Conservation (phyloP, 2,888 invertebrate genomes). For the Ellobium chinense region DNA sequence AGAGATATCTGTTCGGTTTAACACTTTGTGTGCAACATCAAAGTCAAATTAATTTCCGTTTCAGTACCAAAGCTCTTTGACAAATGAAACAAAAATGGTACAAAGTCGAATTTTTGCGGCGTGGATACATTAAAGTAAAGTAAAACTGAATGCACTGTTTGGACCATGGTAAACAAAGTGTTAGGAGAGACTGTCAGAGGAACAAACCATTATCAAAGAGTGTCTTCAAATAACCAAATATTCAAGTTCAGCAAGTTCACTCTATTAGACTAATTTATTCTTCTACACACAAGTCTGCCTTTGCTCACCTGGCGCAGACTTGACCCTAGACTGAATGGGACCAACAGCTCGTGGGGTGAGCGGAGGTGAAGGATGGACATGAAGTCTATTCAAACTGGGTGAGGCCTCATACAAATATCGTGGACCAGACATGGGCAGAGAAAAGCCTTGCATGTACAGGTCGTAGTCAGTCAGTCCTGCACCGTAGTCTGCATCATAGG, state of each 20-base stretch:
- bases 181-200: not conserved
- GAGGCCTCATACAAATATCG: constrained; percentile 63
- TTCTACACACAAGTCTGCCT: not conserved
- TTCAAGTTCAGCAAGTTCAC: no score
- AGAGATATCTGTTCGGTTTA: no score
- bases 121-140: not conserved
- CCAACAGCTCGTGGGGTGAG: constrained; percentile 55
- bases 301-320: constrained; percentile 67
- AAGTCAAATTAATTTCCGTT: no score
- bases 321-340: constrained; percentile 54
- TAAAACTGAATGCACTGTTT: not conserved
- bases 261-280: not conserved
- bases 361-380: constrained; percentile 56
- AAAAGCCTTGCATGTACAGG: constrained; percentile 12
- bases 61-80: no score
- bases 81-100: no score
- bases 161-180: not conserved
- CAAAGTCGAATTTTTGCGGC: no score
- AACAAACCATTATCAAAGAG: no score
- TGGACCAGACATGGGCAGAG: constrained; percentile 37
- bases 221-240: no score
- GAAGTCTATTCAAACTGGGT: constrained; percentile 61
- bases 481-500: constrained; percentile 13
- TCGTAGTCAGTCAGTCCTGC: not conserved
- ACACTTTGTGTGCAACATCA: no score